phyloP scores from a whole-genome alignment of 92 coral and sea anemone species.

The Epizoanthus scotinus region DNA sequence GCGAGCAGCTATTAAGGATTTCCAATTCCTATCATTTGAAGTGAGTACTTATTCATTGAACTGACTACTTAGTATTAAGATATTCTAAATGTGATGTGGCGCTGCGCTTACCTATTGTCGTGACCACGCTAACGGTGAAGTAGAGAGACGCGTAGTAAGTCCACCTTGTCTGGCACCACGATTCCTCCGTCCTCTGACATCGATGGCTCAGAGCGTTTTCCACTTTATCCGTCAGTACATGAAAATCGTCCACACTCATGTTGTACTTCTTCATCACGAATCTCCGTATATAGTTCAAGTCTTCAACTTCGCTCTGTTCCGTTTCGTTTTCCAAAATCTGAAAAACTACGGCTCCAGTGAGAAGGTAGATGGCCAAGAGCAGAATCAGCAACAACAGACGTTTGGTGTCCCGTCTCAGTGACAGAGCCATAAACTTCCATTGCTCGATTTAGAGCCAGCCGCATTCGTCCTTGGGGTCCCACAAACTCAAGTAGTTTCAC shows the following conservation, averaged over 20 bases:
- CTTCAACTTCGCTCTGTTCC: constrained; percentile 62
- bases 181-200: constrained; percentile 79
- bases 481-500: neutral
- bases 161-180: constrained; percentile 94
- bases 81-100: neutral
- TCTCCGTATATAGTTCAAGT: constrained; percentile 71
- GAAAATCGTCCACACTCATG: constrained; percentile 78
- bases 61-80: neutral
- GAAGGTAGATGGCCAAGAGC: constrained; percentile 79
- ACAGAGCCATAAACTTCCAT: constrained; percentile 89
- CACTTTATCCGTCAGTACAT: constrained; percentile 73
- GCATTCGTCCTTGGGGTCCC: neutral
- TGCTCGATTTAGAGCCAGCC: constrained; percentile 36
- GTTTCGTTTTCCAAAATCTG: constrained; percentile 91
- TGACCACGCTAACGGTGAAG: constrained; percentile 96
- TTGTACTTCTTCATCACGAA: constrained; percentile 65
- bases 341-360: constrained; percentile 94
- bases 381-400: constrained; percentile 72
- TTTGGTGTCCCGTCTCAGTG: constrained; percentile 76
- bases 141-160: constrained; percentile 94
- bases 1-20: no score
- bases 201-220: constrained; percentile 80
- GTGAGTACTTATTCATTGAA: neutral
- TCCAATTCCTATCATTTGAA: no score
- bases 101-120: constrained; percentile 84